phyloP scores from a whole-genome alignment of 2,797 vertebrate genomes.

The Tenualosa thibaudeaui region DNA sequence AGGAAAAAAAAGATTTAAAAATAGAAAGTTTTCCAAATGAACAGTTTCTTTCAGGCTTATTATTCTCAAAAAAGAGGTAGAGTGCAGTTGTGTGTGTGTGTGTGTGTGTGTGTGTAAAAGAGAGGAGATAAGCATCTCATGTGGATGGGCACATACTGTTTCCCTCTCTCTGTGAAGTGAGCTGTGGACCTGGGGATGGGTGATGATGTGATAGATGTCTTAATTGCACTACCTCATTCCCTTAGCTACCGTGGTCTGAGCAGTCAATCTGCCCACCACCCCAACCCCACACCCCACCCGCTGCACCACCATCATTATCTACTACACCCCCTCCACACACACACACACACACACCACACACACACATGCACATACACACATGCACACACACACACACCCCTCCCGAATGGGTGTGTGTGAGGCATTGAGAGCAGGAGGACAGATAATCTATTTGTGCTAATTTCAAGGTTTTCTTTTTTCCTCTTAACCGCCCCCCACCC shows the following conservation, averaged over 20 bases:
- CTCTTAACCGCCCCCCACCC: not conserved
- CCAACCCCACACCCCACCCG: not conserved
- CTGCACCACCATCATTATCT: no score
- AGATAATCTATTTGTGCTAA: slow-evolving; percentile 83
- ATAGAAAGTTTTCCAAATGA: not conserved
- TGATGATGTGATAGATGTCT: slow-evolving; percentile 75
- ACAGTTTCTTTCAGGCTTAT: not conserved
- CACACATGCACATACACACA: no score
- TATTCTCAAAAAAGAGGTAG: not conserved
- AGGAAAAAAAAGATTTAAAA: not conserved
- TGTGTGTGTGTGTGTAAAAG: not conserved
- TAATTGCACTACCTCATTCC: slow-evolving; percentile 63
- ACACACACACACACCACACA: slow-evolving; percentile 49
- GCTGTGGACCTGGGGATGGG: slow-evolving; percentile 69
- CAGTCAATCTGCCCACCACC: slow-evolving; percentile 68
- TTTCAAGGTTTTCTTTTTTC: slow-evolving; percentile 66
- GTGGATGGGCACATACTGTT: no score
- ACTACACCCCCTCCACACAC: slow-evolving; percentile 17
- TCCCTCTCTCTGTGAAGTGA: slow-evolving; percentile 57
- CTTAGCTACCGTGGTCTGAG: slow-evolving; percentile 61
- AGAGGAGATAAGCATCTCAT: not conserved
- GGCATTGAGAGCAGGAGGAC: slow-evolving; percentile 60
- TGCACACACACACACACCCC: slow-evolving; percentile 54
- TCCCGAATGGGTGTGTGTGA: slow-evolving; percentile 4
- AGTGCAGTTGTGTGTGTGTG: not conserved